phyloP scores from a whole-genome alignment of 2,888 invertebrate genomes.

The Chymomyza fuscimana region DNA sequence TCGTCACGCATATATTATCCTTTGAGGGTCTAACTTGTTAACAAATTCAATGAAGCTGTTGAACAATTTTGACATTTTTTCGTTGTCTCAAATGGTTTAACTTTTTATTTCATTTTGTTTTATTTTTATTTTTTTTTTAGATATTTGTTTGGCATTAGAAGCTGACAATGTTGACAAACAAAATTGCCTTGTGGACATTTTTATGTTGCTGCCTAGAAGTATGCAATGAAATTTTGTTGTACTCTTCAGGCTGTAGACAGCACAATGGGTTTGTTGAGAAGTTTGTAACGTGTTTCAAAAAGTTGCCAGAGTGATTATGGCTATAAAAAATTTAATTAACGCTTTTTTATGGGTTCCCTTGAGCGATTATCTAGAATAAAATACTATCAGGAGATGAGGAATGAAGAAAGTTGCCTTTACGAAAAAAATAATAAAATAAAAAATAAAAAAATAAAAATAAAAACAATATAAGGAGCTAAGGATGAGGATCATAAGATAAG shows the following conservation, averaged over 20 bases:
- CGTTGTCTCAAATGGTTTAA: background rate
- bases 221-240: background rate
- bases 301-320: background rate
- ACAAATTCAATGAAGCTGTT: conserved; percentile 53
- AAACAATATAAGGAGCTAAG: no score
- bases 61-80: conserved; percentile 6
- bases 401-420: no score
- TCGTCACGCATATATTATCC: conserved; percentile 62
- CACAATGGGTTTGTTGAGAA: background rate
- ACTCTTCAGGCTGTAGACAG: background rate
- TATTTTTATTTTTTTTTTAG: background rate
- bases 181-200: conserved; percentile 1
- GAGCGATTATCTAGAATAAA: no score
- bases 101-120: background rate
- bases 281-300: conserved; percentile 8
- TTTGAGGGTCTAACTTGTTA: conserved; percentile 33
- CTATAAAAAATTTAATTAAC: no score
- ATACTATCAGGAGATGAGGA: no score
- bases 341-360: no score
- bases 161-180: background rate
- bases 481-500: no score
- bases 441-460: no score
- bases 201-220: background rate
- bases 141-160: conserved; percentile 1
- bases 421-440: no score